phyloP scores from a whole-genome alignment of 2,113 vertebrate genomes.

The Syngnathoides biaculeatus region DNA sequence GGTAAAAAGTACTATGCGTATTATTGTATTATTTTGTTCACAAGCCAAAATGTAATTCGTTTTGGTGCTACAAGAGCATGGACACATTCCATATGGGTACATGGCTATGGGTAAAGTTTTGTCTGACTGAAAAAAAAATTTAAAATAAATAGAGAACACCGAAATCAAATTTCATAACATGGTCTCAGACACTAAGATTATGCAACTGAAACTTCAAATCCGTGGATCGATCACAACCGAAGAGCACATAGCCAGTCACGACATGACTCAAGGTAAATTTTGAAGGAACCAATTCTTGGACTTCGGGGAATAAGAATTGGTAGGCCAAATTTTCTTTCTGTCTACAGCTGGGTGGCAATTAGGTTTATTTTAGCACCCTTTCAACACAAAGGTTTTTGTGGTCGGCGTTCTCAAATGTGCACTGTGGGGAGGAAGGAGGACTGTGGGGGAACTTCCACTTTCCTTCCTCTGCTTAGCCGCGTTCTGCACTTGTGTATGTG shows the following conservation, averaged over 20 bases:
- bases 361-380: background rate
- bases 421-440: constrained; percentile 69
- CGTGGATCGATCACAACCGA: background rate
- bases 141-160: background rate
- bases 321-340: constrained; percentile 15
- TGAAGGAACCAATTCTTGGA: background rate
- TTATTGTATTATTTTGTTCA: background rate
- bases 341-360: background rate
- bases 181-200: background rate
- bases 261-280: background rate
- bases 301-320: background rate
- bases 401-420: constrained; percentile 57
- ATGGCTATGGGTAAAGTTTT: background rate
- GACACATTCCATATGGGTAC: too few relatives aligned
- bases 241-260: background rate
- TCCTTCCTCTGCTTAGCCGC: constrained; percentile 62
- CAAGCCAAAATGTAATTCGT: background rate
- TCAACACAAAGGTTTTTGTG: constrained; percentile 69
- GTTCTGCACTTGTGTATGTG: constrained; percentile 46
- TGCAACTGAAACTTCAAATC: background rate
- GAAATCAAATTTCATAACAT: background rate
- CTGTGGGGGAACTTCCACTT: constrained; percentile 73
- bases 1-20: background rate
- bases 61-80: background rate
- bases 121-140: background rate